These are phyloP conservation scores for Chrysemys picta DNA, from an alignment of 2,113 vertebrate species.

Conservation along the genomic window DNA sequence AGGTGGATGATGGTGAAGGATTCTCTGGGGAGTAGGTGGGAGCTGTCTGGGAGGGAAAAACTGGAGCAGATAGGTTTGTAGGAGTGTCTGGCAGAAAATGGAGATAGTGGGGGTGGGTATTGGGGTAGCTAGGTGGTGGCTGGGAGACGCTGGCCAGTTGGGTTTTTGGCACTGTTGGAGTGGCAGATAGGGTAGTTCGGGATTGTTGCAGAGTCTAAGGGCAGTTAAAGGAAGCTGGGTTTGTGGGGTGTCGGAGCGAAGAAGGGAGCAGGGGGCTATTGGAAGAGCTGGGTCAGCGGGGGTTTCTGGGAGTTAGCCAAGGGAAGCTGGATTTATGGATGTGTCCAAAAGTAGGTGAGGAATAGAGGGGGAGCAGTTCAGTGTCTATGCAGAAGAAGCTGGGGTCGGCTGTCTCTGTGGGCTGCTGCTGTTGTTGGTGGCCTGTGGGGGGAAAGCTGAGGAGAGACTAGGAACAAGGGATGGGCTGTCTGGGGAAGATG, in stretches of 20 bases:
- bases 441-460: not conserved
- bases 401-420: not conserved
- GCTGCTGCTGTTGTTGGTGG: not conserved
- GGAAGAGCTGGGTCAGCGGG: not conserved
- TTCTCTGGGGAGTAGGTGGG: not conserved
- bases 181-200: not conserved
- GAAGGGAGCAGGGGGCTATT: not conserved
- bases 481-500: not conserved
- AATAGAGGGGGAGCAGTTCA: not conserved
- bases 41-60: not conserved
- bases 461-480: not conserved
- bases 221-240: not conserved
- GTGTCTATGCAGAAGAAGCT: not conserved
- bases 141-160: rapidly evolving
- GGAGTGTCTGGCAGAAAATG: not conserved
- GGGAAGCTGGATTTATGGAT: not conserved
- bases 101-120: not conserved
- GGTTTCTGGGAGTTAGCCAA: not conserved
- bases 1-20: not conserved
- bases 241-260: not conserved
- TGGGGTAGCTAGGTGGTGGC: not conserved
- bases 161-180: not conserved
- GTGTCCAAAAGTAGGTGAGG: not conserved
- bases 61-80: not conserved
- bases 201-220: not conserved